Evolutionary conservation across 2,113 vertebrate genomes (phyloP), one percentile per base, ranked within the genome.

Genomic region (Falcunculus frontatus): DNA sequence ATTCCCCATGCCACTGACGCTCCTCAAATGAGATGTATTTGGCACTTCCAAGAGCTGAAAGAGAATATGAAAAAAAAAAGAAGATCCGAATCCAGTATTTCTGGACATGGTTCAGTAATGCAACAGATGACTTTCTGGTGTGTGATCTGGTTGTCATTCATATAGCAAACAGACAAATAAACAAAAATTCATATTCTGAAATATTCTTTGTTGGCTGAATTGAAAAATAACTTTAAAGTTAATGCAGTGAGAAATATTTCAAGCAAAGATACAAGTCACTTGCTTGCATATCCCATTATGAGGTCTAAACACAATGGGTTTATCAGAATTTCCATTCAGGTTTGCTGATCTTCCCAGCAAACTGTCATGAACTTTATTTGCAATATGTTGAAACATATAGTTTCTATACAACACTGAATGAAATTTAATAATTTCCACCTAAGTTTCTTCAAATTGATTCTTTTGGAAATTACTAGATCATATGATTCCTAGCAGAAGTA

Each of bases 1-100:
- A 98, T 32, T 98, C 98, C 3, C 94, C 91, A 4, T 98, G 98
- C 98, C 98, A 98, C 57, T 98, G 98, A 27, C 67, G 97, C 13
- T 98, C 98, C 94, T 98, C 98, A 91, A 98, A 98, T 20, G 98
- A 98, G 87, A 98, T 89, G 82, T 98, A 98, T 86, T 98, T 98
- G 87, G 95, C 94, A 65, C 95, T 96, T 89, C 93, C 98, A 0
- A 97, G 96, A 90, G 96, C 98, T 98, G 93, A 55, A 97, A 97
- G 76, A 95, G n/a, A 97, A 90, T 69, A 60, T 32, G 44, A 89
- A 81, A 63, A 87, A 83, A 79, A 52, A 75, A 95, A 70, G 32
- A 47, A 70, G 32, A 44, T 87, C 26, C 63, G 64, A 91, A 77
- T 41, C 19, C 41, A 35, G 5, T 53, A 8, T 87, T 69, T 89